Conservation (phyloP, 2,888 invertebrate genomes). For the Pristionchus japonicus region DNA sequence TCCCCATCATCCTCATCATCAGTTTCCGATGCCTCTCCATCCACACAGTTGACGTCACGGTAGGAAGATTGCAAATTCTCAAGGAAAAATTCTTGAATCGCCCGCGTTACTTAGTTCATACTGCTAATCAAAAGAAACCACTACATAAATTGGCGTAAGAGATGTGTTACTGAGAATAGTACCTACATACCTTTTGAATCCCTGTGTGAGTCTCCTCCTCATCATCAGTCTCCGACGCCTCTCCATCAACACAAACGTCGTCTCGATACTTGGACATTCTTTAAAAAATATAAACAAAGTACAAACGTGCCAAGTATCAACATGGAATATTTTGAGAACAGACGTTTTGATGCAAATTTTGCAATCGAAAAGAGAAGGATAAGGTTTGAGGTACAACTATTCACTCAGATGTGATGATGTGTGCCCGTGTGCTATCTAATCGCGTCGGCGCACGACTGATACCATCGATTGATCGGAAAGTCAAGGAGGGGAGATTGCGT, state of each 20-base stretch:
- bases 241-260: constrained; percentile 3
- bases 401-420: neutral
- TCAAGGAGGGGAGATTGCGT: neutral
- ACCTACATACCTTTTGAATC: neutral
- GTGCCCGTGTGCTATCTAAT: neutral
- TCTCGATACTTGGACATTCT: neutral
- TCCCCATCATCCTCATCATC: neutral
- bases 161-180: neutral
- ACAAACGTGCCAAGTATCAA: no score
- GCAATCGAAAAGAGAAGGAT: neutral
- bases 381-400: neutral
- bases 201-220: neutral
- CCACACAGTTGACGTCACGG: neutral
- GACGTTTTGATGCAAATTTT: no score
- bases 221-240: constrained; percentile 19
- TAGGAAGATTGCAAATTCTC: neutral
- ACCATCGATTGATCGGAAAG: neutral
- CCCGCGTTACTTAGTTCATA: no score
- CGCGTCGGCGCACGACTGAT: neutral
- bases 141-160: neutral
- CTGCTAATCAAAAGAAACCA: neutral
- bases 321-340: no score
- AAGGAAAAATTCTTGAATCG: neutral
- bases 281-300: no score
- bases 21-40: constrained; percentile 5